A percentile compares a stretch with the other conserved stretches of the same genome.
phyloP scores from a whole-genome alignment of 2,888 invertebrate species.

The Hipparchia sbordonii region DNA sequence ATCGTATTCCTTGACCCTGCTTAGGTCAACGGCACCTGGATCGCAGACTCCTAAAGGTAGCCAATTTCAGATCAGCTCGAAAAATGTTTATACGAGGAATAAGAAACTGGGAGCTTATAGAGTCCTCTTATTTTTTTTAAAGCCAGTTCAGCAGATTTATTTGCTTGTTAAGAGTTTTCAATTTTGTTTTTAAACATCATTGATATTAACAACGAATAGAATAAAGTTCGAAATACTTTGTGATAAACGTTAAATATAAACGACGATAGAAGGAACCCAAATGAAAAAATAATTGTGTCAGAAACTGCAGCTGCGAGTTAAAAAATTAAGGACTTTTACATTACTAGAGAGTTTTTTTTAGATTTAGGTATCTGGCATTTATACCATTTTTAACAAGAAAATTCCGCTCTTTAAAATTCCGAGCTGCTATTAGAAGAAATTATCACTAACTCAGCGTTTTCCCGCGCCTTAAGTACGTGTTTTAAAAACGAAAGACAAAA shows the following conservation, averaged over 20 bases:
- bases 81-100: neutral
- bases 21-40: neutral
- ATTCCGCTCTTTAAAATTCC: conserved; percentile 35
- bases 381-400: conserved; percentile 25
- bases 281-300: no score
- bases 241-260: neutral
- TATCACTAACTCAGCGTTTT: conserved; percentile 37
- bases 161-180: neutral
- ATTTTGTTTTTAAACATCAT: neutral
- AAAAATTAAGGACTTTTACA: neutral
- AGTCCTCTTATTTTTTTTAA: neutral
- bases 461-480: conserved; percentile 33
- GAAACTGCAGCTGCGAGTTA: no score
- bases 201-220: neutral
- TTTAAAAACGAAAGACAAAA: conserved; percentile 35
- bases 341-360: neutral
- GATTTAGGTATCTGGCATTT: neutral
- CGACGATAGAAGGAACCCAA: neutral
- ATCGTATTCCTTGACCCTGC: no score
- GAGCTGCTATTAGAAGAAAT: conserved; percentile 34
- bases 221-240: neutral
- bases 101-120: neutral
- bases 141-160: neutral
- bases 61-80: neutral
- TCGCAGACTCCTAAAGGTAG: neutral